phyloP scores from a whole-genome alignment of 2,113 vertebrate species.

The Bettongia penicillata region DNA sequence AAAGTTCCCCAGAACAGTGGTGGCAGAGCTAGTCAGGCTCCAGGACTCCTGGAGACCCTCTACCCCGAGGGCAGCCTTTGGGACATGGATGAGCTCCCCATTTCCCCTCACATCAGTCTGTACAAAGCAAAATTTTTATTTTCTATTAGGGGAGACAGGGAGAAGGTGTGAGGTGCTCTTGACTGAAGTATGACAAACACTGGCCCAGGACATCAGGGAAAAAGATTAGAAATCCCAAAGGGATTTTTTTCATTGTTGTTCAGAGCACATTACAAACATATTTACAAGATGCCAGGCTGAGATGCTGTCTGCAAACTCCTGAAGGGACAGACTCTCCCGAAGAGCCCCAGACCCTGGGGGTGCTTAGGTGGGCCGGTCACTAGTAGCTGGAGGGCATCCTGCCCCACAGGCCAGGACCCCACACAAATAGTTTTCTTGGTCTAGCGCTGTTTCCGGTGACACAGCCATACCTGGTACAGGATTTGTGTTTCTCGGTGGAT shows the following conservation, averaged over 20 bases:
- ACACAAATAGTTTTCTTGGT: constrained; percentile 96
- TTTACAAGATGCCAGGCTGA: background rate
- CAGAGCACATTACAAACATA: background rate
- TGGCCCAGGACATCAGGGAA: background rate
- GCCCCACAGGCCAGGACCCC: constrained; percentile 93
- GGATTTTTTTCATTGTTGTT: background rate
- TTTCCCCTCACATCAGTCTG: too few relatives aligned
- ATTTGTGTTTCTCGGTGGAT: constrained; percentile 97
- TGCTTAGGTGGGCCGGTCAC: constrained; percentile 72
- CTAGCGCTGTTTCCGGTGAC: constrained; percentile 93
- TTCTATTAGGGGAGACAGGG: background rate
- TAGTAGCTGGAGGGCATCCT: constrained; percentile 87
- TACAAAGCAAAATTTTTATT: background rate
- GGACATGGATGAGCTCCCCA: too few relatives aligned
- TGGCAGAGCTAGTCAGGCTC: background rate
- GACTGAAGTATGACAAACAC: background rate
- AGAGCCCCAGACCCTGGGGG: too few relatives aligned
- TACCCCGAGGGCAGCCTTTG: too few relatives aligned
- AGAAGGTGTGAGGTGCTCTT: too few relatives aligned
- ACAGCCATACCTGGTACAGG: constrained; percentile 91
- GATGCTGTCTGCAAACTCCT: background rate
- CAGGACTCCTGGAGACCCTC: background rate
- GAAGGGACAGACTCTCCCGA: background rate
- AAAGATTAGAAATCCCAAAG: background rate
- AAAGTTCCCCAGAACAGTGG: background rate